Base-by-base conservation (phyloP, 2,888 invertebrate genomes). In the Eupithecia centaureata region DNA sequence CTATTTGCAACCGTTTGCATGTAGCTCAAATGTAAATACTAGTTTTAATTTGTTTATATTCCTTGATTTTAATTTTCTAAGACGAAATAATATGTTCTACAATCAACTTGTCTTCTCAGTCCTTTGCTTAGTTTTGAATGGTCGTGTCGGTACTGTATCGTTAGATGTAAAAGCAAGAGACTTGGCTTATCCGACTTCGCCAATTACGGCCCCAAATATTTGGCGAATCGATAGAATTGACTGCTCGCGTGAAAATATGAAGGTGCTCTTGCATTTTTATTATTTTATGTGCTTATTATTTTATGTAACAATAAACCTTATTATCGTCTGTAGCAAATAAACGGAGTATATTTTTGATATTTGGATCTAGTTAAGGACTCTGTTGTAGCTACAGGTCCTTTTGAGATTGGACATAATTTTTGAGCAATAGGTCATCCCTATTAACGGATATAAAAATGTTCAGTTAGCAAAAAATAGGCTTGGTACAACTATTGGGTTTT, bases 191-290 rank as follows among this genome's bases (percentile, higher is more conserved):
- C 65, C 68, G 68, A 61, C 58, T 66, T 63, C 70, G 65, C 61
- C 64, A 73, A 73, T 73, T 70, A 72, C 67, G 32, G 30, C 32
- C 18, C 59, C 73, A 73, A 73, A 73, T 73, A 73, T 74, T 74
- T 74, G 73, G 58, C 62, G 59, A 74, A 72, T 61, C 65, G 65
- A 68, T 68, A 47, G 65, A 67, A 72, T 72, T 70, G 67, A 70
- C 67, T 73, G 60, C 58, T 68, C 57, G 30, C 22, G 25, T 61
- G 68, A 70, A 72, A 70, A 63, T 58, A 62, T 65, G 47, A 33
- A 61, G 30, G 13, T 33, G 4, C 12, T 66, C 51, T 54, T 61
- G 60, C 61, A 69, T 62, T 64, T 61, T 58, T 54, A 63, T 57
- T 28, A 59, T 47, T 42, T 42, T 8, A 27, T 28, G 0, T 22